Base-by-base conservation (phyloP, 2,888 invertebrate genomes). In the Parthenolecanium corni region DNA sequence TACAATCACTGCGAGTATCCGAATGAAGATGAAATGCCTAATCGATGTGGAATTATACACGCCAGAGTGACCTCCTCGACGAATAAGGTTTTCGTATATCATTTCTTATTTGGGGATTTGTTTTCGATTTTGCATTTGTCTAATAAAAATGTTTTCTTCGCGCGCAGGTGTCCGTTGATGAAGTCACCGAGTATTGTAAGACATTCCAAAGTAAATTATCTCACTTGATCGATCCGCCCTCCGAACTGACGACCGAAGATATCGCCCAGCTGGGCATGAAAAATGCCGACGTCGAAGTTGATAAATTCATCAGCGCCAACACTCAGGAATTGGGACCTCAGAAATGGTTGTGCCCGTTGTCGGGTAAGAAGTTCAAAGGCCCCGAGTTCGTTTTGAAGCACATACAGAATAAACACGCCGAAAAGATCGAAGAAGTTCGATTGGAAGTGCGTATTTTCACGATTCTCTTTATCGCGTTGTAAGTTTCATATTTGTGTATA, bases 11-110 rank as follows among this genome's bases (percentile, higher is more conserved):
- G 93, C 72, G 97, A 98, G 72, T 99, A 99, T 76, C 94, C 96
- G 0, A 94, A 95, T 70, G 98, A 99, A 74, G 98, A 99, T 73
- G 95, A 96, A 75, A 99, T 99, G 98, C 98, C 98, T 0, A 97
- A 98, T 75, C 81, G 95, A 40, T 95, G 97, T 74, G 97, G 97
- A 11, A 94, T 99, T 68, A 89, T 99, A 80, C 98, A 98, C 72
- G 94, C 94, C 0, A 81, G 98, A 52, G 95, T 95, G 2, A 84
- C 86, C 11, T 81, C 89, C 0, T 93, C 95, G 0, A 80, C 83
- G 9, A 84, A 85, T 62, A 92, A 91, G 76, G 83, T 86, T 67
- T 71, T 64, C n/a, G n/a, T n/a, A 31, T 4, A 31, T 31, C 9
- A 31, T 31, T 31, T n/a, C n/a, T n/a, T n/a, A n/a, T n/a, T n/a